phyloP scores from a whole-genome alignment of 2,888 invertebrate species.

The Latrodectus elegans region DNA sequence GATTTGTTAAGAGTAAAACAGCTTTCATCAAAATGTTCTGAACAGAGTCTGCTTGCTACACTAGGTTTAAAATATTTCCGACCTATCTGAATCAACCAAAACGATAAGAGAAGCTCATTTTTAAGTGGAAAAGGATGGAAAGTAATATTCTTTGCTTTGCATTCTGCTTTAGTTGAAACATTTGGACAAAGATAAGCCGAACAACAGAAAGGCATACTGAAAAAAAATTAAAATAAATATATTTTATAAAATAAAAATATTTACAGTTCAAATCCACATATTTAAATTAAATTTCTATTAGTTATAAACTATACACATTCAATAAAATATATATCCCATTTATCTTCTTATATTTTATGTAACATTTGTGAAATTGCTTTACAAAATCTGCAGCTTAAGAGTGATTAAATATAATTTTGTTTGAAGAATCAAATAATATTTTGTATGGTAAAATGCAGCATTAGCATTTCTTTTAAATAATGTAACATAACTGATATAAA shows the following conservation, averaged over 20 bases:
- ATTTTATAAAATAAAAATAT: neutral
- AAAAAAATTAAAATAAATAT: neutral
- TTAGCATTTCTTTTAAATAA: too few relatives aligned
- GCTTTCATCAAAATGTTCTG: neutral
- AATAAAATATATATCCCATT: neutral
- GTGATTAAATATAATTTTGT: too few relatives aligned
- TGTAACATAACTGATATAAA: too few relatives aligned
- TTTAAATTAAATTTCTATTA: too few relatives aligned
- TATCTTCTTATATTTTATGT: neutral
- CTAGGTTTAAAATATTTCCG: neutral
- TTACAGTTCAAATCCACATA: too few relatives aligned
- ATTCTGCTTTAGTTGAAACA: neutral
- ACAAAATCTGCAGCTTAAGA: neutral
- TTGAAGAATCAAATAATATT: too few relatives aligned
- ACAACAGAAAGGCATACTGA: neutral
- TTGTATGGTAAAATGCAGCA: too few relatives aligned
- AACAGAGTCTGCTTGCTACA: neutral
- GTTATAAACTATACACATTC: neutral
- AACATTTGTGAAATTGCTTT: neutral
- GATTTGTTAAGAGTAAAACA: neutral
- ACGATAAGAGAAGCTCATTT: neutral
- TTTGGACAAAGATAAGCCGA: neutral
- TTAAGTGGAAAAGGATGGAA: conserved; percentile 1
- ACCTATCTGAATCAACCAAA: neutral
- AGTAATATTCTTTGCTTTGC: neutral